phyloP scores from a whole-genome alignment of 2,797 vertebrate species.

The Girardinus metallicus region DNA sequence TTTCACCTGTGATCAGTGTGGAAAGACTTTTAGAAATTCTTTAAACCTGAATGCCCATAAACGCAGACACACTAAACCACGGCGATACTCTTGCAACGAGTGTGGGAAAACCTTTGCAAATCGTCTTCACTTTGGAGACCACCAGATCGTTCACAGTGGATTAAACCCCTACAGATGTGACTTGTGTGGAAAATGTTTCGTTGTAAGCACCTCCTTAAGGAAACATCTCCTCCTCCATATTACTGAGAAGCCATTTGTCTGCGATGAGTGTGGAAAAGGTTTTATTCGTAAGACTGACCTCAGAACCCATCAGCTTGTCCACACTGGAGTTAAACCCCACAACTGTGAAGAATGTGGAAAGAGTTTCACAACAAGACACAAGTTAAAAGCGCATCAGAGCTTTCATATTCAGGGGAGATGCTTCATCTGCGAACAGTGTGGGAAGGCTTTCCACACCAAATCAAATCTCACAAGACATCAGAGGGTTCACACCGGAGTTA shows the following conservation, averaged over 20 bases:
- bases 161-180: background rate
- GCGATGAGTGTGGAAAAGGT: background rate
- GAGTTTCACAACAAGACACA: background rate
- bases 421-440: background rate
- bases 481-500: background rate
- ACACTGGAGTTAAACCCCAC: background rate
- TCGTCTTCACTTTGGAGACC: background rate
- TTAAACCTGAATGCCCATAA: background rate
- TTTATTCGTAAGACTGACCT: background rate
- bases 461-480: background rate
- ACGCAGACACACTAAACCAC: background rate
- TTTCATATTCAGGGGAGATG: background rate
- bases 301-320: background rate
- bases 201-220: background rate
- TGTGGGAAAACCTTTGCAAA: background rate
- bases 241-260: background rate
- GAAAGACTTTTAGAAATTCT: background rate
- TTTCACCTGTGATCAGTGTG: background rate
- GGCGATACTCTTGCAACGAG: background rate
- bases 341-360: slow-evolving; percentile 2
- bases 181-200: background rate
- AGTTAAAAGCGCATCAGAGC: background rate
- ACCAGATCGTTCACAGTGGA: background rate
- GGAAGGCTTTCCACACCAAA: background rate
- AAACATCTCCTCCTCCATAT: background rate